Conservation (phyloP, 92 coral and sea anemone genomes). For the Parazoanthus darwini region DNA sequence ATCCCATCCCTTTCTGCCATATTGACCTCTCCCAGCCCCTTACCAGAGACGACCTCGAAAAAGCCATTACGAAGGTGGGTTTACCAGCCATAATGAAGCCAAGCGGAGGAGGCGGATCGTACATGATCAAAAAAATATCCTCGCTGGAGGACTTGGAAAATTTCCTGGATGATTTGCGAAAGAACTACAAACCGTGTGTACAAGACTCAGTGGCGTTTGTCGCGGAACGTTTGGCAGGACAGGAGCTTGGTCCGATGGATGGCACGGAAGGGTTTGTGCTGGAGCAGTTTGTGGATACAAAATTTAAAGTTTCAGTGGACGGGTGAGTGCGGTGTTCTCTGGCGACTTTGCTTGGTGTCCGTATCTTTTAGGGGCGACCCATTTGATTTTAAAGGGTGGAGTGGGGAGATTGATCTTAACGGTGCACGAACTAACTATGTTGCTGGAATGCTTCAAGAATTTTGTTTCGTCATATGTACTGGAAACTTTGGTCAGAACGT, state of each 20-base stretch:
- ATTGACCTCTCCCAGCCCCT: neutral
- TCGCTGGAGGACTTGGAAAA: neutral
- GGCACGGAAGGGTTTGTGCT: neutral
- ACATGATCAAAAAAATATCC: neutral
- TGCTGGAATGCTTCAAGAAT: too few relatives aligned
- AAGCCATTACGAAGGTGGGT: neutral
- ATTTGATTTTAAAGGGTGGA: too few relatives aligned
- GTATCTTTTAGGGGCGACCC: too few relatives aligned
- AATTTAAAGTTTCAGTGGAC: too few relatives aligned
- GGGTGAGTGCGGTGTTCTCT: too few relatives aligned
- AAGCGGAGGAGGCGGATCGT: neutral
- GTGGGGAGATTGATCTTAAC: too few relatives aligned
- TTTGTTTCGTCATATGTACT: too few relatives aligned
- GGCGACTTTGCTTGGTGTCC: too few relatives aligned
- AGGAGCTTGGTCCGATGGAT: neutral
- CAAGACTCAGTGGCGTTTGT: neutral
- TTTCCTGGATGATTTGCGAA: neutral
- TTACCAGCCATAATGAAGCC: neutral
- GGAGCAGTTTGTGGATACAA: neutral
- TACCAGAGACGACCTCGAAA: neutral
- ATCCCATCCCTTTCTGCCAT: slow-evolving; percentile 4
- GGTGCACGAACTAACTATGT: too few relatives aligned
- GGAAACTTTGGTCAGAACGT: too few relatives aligned
- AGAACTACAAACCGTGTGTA: neutral
- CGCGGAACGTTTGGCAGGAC: neutral